phyloP scores from a whole-genome alignment of 2,797 vertebrate genomes.

The Halcyon badia region DNA sequence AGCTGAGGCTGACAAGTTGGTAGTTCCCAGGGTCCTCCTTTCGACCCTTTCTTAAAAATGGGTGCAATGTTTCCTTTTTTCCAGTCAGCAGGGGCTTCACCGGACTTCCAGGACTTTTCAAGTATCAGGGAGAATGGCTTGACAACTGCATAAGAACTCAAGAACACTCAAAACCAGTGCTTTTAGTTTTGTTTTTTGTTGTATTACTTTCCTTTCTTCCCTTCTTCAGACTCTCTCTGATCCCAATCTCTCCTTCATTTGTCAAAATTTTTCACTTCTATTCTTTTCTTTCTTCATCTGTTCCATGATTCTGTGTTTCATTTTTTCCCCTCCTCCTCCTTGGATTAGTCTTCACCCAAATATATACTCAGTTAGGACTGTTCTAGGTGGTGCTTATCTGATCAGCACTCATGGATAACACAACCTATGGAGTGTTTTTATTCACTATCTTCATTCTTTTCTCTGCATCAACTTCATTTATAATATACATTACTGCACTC shows the following conservation, averaged over 20 bases:
- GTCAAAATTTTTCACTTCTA: background rate
- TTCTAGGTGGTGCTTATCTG: background rate
- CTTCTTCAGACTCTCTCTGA: background rate
- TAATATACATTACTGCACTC: background rate
- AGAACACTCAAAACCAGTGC: background rate
- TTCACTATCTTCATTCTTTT: background rate
- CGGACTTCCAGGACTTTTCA: background rate
- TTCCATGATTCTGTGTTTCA: background rate
- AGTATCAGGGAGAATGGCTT: background rate
- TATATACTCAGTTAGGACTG: background rate
- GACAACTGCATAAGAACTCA: background rate
- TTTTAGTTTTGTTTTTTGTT: background rate
- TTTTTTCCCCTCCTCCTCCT: background rate
- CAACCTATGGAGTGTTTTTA: background rate
- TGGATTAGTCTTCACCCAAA: background rate
- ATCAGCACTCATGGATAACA: background rate
- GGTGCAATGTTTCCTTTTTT: background rate
- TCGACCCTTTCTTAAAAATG: background rate
- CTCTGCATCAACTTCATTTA: background rate
- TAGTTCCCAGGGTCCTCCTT: background rate
- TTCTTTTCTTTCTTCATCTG: background rate
- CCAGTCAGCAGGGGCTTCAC: background rate
- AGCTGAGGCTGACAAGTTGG: background rate
- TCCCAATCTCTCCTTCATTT: background rate
- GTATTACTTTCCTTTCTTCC: background rate